These are phyloP conservation scores for Carcina quercana DNA, from an alignment of 2,888 invertebrate species.

Conservation along the genomic window DNA sequence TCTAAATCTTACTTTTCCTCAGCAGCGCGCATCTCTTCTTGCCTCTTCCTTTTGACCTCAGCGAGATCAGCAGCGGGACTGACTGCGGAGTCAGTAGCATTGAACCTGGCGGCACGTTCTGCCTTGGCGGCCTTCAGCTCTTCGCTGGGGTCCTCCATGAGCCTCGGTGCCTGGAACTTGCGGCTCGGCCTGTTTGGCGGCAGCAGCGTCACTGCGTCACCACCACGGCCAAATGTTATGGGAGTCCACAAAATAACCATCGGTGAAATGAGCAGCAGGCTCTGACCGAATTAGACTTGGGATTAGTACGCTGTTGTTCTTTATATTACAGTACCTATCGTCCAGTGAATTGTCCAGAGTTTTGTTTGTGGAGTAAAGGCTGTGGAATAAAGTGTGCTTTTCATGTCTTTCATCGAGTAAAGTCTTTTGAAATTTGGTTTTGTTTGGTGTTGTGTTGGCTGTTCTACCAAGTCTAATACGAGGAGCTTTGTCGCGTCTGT, in stretches of 20 bases:
- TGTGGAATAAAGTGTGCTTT: neutral
- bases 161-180: constrained; percentile 76
- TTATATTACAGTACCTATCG: too few species aligned
- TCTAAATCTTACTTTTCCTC: constrained; percentile 70
- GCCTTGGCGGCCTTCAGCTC: constrained; percentile 78
- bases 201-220: constrained; percentile 77
- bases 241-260: constrained; percentile 37
- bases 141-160: constrained; percentile 73
- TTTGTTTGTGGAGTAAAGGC: neutral
- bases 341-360: too few species aligned
- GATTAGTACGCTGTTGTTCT: too few species aligned
- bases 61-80: constrained; percentile 70
- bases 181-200: constrained; percentile 80
- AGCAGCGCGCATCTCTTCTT: constrained; percentile 77
- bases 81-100: constrained; percentile 62
- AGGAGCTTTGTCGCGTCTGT: too few species aligned
- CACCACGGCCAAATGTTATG: constrained; percentile 57
- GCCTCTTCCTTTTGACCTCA: constrained; percentile 71
- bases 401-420: neutral
- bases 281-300: too few species aligned
- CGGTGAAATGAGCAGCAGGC: constrained; percentile 33
- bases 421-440: too few species aligned
- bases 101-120: constrained; percentile 75
- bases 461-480: too few species aligned
- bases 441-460: too few species aligned